A percentile compares a stretch with the other conserved stretches of the same genome.
Evolutionary conservation across 2,797 vertebrate species (phyloP).

Genomic region (Diceros bicornis): DNA sequence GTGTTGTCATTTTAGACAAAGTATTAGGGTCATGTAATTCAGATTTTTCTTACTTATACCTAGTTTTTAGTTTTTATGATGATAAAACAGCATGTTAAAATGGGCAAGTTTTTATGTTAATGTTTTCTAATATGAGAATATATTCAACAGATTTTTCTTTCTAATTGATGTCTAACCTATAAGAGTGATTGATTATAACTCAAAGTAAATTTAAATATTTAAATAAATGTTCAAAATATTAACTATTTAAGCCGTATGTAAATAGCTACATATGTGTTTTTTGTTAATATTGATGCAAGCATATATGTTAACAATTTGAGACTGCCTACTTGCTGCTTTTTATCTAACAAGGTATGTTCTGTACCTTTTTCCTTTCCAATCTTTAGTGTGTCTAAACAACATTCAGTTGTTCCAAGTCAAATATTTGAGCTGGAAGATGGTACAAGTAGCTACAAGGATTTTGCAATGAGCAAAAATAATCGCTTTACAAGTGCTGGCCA

Average conservation of each 20-base stretch:
- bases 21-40: background rate
- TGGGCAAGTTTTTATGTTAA: constrained; percentile 51
- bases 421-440: constrained; percentile 98
- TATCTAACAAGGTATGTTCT: constrained; percentile 59
- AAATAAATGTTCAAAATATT: background rate
- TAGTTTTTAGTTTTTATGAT: constrained; percentile 61
- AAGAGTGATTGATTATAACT: constrained; percentile 46
- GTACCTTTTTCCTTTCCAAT: constrained; percentile 74
- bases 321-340: constrained; percentile 44
- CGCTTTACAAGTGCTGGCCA: constrained; percentile 98
- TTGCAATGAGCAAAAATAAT: constrained; percentile 98
- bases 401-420: constrained; percentile 98
- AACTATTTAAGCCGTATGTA: constrained; percentile 34
- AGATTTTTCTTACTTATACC: background rate
- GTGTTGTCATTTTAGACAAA: constrained; percentile 35
- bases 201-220: background rate
- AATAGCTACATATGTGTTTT: background rate
- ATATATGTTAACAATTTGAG: constrained; percentile 52
- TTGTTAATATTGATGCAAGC: constrained; percentile 30
- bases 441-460: constrained; percentile 98
- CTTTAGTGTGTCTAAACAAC: constrained; percentile 97
- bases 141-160: constrained; percentile 61
- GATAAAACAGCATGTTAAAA: constrained; percentile 62
- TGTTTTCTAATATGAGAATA: constrained; percentile 52
- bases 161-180: constrained; percentile 34